Evolutionary conservation across 2,888 invertebrate species (phyloP), one percentile per base, ranked within the genome.

Genomic region (Watsonalla binaria): DNA sequence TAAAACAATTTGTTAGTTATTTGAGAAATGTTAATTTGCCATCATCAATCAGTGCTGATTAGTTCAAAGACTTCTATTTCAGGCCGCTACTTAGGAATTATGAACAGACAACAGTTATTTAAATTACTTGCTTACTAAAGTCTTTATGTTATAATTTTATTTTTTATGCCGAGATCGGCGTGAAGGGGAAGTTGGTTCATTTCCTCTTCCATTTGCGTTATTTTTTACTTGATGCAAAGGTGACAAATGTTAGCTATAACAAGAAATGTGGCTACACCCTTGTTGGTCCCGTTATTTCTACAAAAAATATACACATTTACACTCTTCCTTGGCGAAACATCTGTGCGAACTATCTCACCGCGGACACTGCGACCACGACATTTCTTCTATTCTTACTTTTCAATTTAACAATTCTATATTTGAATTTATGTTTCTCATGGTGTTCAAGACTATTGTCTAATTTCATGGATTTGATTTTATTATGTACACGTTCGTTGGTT

Each of bases 341-440:
- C 57, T 51, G 24, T 55, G 63, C 46, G 51, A 59, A 66, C 80
- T 90, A 90, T 88, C 90, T 90, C 33, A 90, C 84, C 51, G 90
- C 90, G 37, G 90, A 84, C 8, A 90, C 89, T 2, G 90, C 90
- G 7, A 90, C 86, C 42, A 90, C 87, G 46, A 90, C 72, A 51
- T 88, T 90, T 65, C 85, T 78, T 77, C 84, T 87, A 59, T 77
- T 84, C 63, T 90, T 90, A 63, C 80, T 81, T 66, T 80, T 88
- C 55, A 90, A 74, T 68, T 84, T 89, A 9, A 90, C 82, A 64
- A 83, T 82, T 72, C 75, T 88, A 71, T 90, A 90, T 59, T 71
- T 85, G 74, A 90, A 90, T 61, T 83, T 85, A 61, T 90, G 90
- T 69, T 82, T 87, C 51, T 82, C 80, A 54, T 82, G 78, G 59